phyloP scores from a whole-genome alignment of 2,888 invertebrate species.

The Drymonia ruficornis region DNA sequence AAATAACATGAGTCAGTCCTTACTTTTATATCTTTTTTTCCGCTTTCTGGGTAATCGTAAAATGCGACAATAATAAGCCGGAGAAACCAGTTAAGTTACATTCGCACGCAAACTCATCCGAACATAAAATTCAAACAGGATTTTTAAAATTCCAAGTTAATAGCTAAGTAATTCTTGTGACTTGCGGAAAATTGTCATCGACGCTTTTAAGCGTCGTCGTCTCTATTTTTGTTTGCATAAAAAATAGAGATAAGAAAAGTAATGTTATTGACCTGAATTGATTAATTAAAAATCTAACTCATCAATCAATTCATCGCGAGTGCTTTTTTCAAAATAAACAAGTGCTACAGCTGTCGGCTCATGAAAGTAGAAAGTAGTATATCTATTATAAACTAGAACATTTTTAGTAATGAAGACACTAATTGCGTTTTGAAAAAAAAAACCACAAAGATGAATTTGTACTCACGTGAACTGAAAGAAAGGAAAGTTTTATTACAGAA shows the following conservation, averaged over 20 bases:
- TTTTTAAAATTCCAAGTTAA: too few species aligned
- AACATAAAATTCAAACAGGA: too few species aligned
- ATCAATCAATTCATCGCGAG: slow-evolving; percentile 1
- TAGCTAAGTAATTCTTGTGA: too few species aligned
- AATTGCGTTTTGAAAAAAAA: slow-evolving; percentile 10
- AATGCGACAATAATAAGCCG: neutral
- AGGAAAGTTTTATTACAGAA: too few species aligned
- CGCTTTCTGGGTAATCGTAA: neutral
- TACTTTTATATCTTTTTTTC: neutral
- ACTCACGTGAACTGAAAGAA: too few species aligned
- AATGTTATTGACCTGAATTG: neutral
- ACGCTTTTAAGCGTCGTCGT: too few species aligned
- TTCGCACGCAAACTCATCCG: too few species aligned
- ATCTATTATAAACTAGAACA: slow-evolving; percentile 12
- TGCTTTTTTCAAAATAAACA: neutral
- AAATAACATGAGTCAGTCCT: too few species aligned
- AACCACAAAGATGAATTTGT: too few species aligned
- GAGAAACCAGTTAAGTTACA: neutral
- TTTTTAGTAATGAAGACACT: slow-evolving; percentile 12
- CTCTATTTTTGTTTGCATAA: neutral
- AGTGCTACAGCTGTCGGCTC: neutral
- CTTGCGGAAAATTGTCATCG: too few species aligned
- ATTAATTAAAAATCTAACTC: neutral
- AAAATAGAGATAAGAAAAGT: neutral
- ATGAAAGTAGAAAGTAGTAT: slow-evolving; percentile 20